Evolutionary conservation across 2,113 vertebrate species (phyloP).

Genomic region (Hyperoodon ampullatus): DNA sequence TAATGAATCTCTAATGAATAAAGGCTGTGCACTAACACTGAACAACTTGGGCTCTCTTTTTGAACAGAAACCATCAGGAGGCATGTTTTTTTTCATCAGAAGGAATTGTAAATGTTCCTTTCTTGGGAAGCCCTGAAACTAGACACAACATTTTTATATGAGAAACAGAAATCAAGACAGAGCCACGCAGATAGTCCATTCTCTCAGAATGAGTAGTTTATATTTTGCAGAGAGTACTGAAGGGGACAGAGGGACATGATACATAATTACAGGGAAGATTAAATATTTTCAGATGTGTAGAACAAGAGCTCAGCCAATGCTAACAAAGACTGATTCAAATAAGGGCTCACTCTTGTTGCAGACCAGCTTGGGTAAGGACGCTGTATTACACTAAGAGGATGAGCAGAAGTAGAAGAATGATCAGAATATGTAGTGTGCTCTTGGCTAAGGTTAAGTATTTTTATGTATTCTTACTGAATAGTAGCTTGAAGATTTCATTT

Average conservation of each 20-base stretch:
- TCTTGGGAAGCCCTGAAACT: background rate
- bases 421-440: background rate
- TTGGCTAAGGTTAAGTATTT: background rate
- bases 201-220: background rate
- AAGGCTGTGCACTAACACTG: background rate
- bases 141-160: background rate
- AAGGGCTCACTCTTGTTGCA: background rate
- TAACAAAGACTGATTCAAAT: background rate
- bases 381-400: background rate
- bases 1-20: background rate
- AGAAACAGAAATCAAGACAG: background rate
- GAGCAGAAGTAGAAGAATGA: background rate
- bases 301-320: background rate
- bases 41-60: background rate
- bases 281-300: background rate
- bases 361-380: background rate
- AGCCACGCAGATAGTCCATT: background rate
- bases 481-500: slow-evolving; percentile 23
- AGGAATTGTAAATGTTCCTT: background rate
- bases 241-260: background rate
- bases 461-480: slow-evolving; percentile 4
- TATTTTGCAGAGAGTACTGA: background rate
- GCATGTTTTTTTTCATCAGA: background rate
- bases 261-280: background rate
- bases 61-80: background rate